These are phyloP conservation scores for Panthera leo DNA, from an alignment of 2,113 vertebrate genomes.

Conservation along the genomic window DNA sequence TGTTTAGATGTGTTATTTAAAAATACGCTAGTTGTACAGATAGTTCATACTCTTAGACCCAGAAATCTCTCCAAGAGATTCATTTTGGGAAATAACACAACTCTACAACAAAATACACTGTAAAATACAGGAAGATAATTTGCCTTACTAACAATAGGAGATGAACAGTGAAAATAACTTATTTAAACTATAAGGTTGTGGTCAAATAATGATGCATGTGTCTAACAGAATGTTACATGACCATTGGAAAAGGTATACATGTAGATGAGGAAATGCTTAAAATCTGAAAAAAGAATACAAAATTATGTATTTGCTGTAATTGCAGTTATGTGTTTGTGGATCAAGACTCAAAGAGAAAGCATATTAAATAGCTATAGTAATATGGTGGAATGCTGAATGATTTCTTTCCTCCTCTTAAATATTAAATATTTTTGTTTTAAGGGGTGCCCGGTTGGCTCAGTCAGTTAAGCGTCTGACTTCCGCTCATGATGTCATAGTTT, in stretches of 20 bases:
- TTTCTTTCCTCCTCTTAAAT: constrained; percentile 30
- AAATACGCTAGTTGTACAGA: neutral
- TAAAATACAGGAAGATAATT: constrained; percentile 2
- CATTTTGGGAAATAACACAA: constrained; percentile 2
- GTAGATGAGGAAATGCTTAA: constrained; percentile 22
- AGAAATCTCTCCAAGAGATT: neutral
- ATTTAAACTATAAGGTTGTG: neutral
- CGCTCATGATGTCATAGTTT: too few relatives aligned
- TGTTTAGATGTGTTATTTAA: neutral
- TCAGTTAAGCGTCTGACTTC: too few relatives aligned
- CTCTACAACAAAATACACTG: neutral
- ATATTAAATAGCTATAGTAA: neutral
- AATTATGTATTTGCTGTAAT: neutral
- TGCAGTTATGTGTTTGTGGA: neutral
- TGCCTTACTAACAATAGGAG: neutral
- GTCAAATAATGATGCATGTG: neutral
- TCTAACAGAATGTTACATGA: neutral
- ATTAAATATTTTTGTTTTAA: constrained; percentile 27
- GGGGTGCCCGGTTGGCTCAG: too few relatives aligned
- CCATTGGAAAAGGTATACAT: constrained; percentile 2
- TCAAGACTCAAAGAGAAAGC: constrained; percentile 24
- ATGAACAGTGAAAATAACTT: neutral
- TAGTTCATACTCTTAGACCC: neutral
- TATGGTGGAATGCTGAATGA: neutral
- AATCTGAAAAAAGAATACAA: constrained; percentile 18